Evolutionary conservation across 1,140 invertebrate species (phyloP).

Genomic region (Ladona fulva): DNA sequence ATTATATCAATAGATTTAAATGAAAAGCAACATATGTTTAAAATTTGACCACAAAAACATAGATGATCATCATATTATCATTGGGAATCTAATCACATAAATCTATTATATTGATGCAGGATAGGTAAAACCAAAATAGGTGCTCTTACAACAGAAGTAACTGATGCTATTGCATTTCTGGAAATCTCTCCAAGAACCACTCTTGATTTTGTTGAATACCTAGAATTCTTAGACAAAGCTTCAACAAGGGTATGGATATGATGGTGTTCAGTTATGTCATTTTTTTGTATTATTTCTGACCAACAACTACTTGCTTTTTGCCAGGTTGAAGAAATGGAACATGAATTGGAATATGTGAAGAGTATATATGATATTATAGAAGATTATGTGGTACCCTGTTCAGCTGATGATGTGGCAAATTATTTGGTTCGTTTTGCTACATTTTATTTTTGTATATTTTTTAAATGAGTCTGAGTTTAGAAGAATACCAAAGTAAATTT

Average conservation of each 20-base stretch:
- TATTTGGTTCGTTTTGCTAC: constrained; percentile 41
- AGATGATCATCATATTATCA: too few species aligned
- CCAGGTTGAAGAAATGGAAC: constrained; percentile 51
- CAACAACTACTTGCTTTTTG: background rate
- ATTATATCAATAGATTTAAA: too few species aligned
- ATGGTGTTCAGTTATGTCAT: too few species aligned
- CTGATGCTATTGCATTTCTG: constrained; percentile 51
- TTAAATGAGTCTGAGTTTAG: too few species aligned
- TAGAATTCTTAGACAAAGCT: constrained; percentile 58
- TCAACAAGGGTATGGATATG: constrained; percentile 37
- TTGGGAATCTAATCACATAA: constrained; percentile 16
- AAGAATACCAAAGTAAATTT: too few species aligned
- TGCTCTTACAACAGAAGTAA: constrained; percentile 45
- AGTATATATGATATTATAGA: constrained; percentile 64
- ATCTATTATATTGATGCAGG: constrained; percentile 32
- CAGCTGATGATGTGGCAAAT: constrained; percentile 49
- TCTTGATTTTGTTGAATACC: constrained; percentile 53
- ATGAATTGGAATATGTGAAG: constrained; percentile 54
- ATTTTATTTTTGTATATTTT: constrained; percentile 1
- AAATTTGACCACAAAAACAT: too few species aligned
- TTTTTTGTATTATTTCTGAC: constrained; percentile 16
- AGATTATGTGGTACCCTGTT: constrained; percentile 52
- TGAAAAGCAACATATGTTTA: too few species aligned
- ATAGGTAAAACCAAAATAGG: constrained; percentile 52
- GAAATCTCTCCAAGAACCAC: constrained; percentile 50